Base-by-base conservation (phyloP, 2,113 vertebrate genomes). In the Probosciger aterrimus region DNA sequence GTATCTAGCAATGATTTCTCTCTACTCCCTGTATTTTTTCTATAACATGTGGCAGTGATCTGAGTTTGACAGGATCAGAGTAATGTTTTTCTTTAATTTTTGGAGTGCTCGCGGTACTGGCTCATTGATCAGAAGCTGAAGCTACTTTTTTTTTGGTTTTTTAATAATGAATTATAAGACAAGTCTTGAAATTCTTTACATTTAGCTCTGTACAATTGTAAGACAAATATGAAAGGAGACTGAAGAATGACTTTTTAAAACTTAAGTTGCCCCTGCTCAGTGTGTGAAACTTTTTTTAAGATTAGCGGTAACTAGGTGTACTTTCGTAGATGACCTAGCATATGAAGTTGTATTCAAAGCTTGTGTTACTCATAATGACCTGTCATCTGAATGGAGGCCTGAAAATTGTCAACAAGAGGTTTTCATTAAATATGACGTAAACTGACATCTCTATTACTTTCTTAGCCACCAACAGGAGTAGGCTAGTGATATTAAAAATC, bases 81-180 rank as follows among this genome's bases (percentile, higher is more conserved):
- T 60, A 43, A 67, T 44, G 35, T 64, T 92, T 92, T 85, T n/a
- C 68, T 94, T 82, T 79, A 75, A 79, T 84, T 95, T 88, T 92
- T 70, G 71, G 64, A 67, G 69, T 68, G 33, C 37, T 79, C 83
- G 33, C 2, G 4, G 55, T 88, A 83, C 30, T 83, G 77, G 31
- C 22, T 86, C 28, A 78, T 77, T 91, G 92, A 86, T 74, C 68
- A 90, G 67, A 82, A 84, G 62, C 37, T 74, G 65, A 90, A 92
- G 30, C 14, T 95, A 47, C 76, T 52, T 55, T 24, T 43, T 0
- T 41, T 11, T 47, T 75, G 37, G 69, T 73, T 92, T 84, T 94
- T 63, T 37, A 3, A 89, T 55, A 70, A 69, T 80, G 19, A 63
- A 46, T 65, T 88, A 10, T n/a, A 79, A 71, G 43, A 67, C 35